These are phyloP conservation scores for Oreortyx pictus DNA, from an alignment of 2,797 vertebrate species.

Conservation along the genomic window DNA sequence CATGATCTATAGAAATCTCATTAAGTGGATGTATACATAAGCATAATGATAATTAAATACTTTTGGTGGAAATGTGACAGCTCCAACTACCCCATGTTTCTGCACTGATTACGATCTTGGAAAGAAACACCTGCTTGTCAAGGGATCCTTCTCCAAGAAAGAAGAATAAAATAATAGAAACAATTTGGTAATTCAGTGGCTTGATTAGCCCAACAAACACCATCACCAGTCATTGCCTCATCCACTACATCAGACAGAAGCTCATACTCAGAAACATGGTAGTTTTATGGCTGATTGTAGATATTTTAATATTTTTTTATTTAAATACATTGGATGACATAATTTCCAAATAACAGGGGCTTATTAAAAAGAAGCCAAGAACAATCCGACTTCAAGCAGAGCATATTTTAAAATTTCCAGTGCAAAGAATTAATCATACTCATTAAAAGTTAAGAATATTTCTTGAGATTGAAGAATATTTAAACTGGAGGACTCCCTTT, in stretches of 20 bases:
- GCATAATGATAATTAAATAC: constrained; percentile 43
- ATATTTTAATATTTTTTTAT: not conserved
- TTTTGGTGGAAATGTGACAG: constrained; percentile 43
- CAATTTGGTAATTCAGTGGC: not conserved
- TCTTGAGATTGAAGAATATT: not conserved
- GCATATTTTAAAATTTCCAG: constrained; percentile 4
- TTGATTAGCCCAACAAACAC: constrained; percentile 16
- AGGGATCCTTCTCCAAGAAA: constrained; percentile 33
- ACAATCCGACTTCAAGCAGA: not conserved
- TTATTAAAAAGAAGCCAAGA: constrained; percentile 32
- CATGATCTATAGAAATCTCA: constrained; percentile 60
- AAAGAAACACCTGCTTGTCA: constrained; percentile 57
- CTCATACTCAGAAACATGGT: not conserved
- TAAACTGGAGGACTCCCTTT: not conserved
- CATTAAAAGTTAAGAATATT: not conserved
- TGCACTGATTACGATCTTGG: constrained; percentile 32
- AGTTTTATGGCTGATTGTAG: not conserved
- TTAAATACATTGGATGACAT: not conserved
- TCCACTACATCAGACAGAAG: not conserved
- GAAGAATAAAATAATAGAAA: not conserved
- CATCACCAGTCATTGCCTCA: not conserved
- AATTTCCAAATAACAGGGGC: constrained; percentile 18
- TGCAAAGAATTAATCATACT: constrained; percentile 6
- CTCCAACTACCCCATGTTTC: constrained; percentile 18
- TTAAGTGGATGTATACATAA: constrained; percentile 51